Conservation (phyloP, 2,113 vertebrate species). For the Pholis gunnellus region DNA sequence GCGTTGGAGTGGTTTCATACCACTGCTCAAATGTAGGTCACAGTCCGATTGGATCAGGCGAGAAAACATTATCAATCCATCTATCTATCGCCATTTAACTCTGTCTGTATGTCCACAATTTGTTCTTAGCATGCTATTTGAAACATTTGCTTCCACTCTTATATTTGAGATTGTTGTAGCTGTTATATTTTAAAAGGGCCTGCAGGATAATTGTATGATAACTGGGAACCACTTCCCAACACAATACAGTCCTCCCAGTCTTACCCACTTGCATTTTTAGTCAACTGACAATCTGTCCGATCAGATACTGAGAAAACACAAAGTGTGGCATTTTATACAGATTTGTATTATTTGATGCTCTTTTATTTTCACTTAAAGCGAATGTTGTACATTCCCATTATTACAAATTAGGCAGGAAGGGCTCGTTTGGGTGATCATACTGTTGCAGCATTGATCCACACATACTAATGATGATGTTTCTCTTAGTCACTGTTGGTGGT, state of each 20-base stretch:
- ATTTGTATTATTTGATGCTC: no score
- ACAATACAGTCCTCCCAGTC: not conserved
- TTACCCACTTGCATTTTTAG: not conserved
- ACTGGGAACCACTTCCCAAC: not conserved
- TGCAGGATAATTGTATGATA: not conserved
- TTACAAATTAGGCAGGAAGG: not conserved
- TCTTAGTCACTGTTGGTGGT: constrained; percentile 70
- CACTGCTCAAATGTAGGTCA: constrained; percentile 72
- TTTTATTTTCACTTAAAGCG: not conserved
- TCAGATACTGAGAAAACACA: not conserved
- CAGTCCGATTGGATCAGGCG: constrained; percentile 31
- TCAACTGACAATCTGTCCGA: not conserved
- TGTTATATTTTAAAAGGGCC: not conserved
- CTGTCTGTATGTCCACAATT: not conserved
- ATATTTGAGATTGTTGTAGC: not conserved
- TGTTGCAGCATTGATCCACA: not conserved
- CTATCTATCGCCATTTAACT: not conserved
- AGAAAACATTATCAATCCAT: constrained; percentile 15
- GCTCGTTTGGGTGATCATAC: not conserved
- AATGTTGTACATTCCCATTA: not conserved
- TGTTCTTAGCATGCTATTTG: not conserved
- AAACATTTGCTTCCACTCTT: not conserved
- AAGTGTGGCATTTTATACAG: not conserved
- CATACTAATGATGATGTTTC: constrained; percentile 20
- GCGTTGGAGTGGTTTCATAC: constrained; percentile 12